Evolutionary conservation across 2,113 vertebrate genomes (phyloP), one percentile per base, ranked within the genome.

Genomic region (Perccottus glenii): DNA sequence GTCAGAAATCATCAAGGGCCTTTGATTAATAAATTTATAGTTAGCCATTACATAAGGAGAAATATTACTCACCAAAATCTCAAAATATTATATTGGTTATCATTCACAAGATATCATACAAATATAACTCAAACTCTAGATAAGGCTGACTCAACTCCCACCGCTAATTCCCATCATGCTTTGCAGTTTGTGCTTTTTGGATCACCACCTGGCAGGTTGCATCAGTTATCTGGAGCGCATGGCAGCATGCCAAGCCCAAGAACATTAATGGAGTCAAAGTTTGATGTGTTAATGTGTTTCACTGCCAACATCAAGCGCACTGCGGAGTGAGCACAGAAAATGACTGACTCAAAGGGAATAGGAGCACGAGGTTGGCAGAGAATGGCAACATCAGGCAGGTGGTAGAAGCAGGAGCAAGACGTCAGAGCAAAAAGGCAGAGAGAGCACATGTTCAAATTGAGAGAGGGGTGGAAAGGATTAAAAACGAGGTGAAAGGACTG

Each of bases 241-340:
- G 75, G 81, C 57, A 46, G 42, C 4, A 0, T 56, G 70, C 76
- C 82, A 85, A 84, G 48, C 56, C 45, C 57, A 73, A 57, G 60
- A 64, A 68, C 68, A 81, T 81, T 80, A 70, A 63, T 59, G 59
- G 43, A 78, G 70, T 80, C 58, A 78, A 73, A 81, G 70, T 79
- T 80, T 78, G 75, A 87, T 78, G 70, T 82, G 77, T 81, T 82
- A 72, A 75, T 85, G 71, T 67, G 56, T 63, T 59, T 65, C 51
- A 55, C 51, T 57, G 70, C 53, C 77, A 83, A 80, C 79, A 80
- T 79, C 70, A 73, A 85, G 65, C 77, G 51, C 61, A 70, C 56
- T 63, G 77, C 57, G 58, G 73, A 40, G 48, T 40, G 52, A 58
- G 60, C 49, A 61, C 38, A 55, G 48, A 76, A 67, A 75, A 46